A percentile compares a stretch with the other conserved stretches of the same genome.
phyloP scores from a whole-genome alignment of 2,113 vertebrate genomes.

The Typhlomys cinereus region DNA sequence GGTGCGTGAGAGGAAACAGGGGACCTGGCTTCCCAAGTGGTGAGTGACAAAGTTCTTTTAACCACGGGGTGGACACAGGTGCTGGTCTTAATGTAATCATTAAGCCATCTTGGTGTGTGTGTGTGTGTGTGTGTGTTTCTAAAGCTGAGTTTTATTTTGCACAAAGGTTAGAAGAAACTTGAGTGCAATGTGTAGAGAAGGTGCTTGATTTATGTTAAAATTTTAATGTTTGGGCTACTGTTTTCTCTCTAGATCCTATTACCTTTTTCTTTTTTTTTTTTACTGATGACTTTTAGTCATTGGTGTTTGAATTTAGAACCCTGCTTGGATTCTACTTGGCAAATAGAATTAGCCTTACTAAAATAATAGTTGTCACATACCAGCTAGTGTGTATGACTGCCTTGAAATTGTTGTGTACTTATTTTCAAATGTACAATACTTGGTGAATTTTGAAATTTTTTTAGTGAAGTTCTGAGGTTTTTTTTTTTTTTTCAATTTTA shows the following conservation, averaged over 20 bases:
- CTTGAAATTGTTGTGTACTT: not conserved
- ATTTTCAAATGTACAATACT: not conserved
- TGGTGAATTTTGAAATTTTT: not conserved
- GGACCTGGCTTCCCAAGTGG: not conserved
- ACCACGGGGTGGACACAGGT: not conserved
- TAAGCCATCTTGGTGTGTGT: not conserved
- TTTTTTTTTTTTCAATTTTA: not conserved
- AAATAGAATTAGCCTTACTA: constrained; percentile 31
- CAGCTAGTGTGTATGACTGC: not conserved
- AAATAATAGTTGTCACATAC: not conserved
- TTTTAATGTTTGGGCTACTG: not conserved
- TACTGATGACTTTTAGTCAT: not conserved
- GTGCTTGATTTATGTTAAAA: not conserved
- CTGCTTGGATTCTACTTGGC: constrained; percentile 6
- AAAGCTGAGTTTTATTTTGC: constrained; percentile 55
- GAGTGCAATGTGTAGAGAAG: not conserved
- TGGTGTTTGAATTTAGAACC: constrained; percentile 28
- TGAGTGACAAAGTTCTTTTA: constrained; percentile 21
- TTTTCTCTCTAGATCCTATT: not conserved
- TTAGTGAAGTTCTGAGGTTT: not conserved
- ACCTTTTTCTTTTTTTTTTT: not conserved
- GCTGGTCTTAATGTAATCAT: constrained; percentile 2
- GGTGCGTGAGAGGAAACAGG: not conserved
- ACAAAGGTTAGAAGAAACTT: not conserved
- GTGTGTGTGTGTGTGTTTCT: constrained; percentile 23